phyloP scores from a whole-genome alignment of 2,797 vertebrate species.

The Sarcophilus harrisii region DNA sequence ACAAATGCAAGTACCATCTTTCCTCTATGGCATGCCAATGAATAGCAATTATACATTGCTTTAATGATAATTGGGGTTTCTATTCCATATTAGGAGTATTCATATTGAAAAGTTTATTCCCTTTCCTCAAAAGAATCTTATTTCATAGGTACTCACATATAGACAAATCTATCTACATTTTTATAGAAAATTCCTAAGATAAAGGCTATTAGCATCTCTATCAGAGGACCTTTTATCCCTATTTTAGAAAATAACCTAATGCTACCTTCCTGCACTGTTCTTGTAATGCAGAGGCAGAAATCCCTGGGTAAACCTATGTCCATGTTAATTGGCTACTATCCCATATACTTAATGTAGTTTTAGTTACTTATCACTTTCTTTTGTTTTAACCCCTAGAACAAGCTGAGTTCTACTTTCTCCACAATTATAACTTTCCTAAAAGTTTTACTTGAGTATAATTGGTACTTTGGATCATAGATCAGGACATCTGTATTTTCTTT shows the following conservation, averaged over 20 bases:
- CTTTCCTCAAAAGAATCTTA: background rate
- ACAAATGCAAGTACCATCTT: background rate
- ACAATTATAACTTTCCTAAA: background rate
- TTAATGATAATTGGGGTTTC: background rate
- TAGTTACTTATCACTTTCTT: background rate
- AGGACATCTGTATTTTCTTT: background rate
- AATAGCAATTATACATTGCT: background rate
- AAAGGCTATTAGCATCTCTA: background rate
- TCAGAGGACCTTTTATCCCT: background rate
- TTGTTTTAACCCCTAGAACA: background rate
- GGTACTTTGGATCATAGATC: background rate
- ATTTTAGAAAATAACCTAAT: background rate
- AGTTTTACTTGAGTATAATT: background rate
- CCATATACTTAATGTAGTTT: background rate
- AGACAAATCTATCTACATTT: background rate
- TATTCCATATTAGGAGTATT: background rate
- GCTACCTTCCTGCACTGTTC: background rate
- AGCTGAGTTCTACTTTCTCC: background rate
- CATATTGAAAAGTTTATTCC: background rate
- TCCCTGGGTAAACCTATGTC: background rate
- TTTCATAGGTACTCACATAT: background rate
- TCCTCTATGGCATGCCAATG: background rate
- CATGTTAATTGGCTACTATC: background rate
- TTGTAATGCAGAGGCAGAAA: background rate
- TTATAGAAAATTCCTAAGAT: background rate